Evolutionary conservation across 2,888 invertebrate genomes (phyloP), one percentile per base, ranked within the genome.

Genomic region (Pachliopta kotzebuea): DNA sequence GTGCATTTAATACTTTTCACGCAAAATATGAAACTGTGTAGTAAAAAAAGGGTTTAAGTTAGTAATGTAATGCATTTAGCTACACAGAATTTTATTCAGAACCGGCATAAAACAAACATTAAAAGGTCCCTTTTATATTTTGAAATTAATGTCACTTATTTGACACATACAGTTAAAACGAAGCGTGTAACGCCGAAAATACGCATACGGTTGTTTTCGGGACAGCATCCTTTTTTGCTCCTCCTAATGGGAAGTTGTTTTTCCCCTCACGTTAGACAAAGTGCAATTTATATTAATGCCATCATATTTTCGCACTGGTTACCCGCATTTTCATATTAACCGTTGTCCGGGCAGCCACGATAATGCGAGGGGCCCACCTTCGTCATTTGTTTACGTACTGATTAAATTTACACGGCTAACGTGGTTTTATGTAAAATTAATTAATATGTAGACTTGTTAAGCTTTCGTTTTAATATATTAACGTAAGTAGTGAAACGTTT

Each of bases 241-340:
- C 55, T 63, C n/a, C 69, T 70, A 63, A 67, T 59, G 60, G 64
- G 60, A 83, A 85, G 85, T 84, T 83, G 83, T 84, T 88, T 86
- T 86, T 81, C 82, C 78, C 45, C 72, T 75, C 73, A 72, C 78
- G 74, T 71, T 70, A 70, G 72, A 76, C 84, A 84, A 85, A 86
- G 88, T 86, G 84, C 85, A 87, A 88, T 88, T 88, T 88, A 86
- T 87, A 88, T 90, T 88, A 88, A 87, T 86, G 83, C 78, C 83
- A 77, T 86, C 84, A 89, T 87, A 90, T 88, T 89, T 90, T 85
- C 83, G 77, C 77, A 85, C 74, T 83, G 86, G 85, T 85, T 88
- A 84, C 81, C 86, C 88, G 75, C 86, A 86, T 88, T 88, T 88
- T 88, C 85, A 88, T 88, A 85, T 85, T 85, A 85, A 86, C 80